Evolutionary conservation across 1,140 invertebrate species (phyloP).

Genomic region (Apocrypta bakeri): DNA sequence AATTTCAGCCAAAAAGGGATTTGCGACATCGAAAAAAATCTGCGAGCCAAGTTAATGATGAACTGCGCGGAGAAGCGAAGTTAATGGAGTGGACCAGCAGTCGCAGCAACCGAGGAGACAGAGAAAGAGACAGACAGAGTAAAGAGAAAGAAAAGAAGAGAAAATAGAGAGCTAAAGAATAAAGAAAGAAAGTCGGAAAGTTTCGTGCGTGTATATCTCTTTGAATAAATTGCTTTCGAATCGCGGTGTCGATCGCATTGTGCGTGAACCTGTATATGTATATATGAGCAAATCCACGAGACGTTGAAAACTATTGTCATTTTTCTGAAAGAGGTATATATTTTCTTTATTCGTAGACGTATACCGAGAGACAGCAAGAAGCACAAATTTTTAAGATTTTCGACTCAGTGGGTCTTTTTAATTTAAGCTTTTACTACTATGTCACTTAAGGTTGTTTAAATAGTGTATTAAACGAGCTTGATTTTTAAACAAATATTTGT

Average conservation of each 20-base stretch:
- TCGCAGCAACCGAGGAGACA: conserved; percentile 63
- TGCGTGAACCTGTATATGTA: too few relatives aligned
- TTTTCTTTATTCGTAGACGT: too few relatives aligned
- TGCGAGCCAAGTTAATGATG: conserved; percentile 71
- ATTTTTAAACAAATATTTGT: too few relatives aligned
- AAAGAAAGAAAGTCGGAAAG: neutral
- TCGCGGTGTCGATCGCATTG: neutral
- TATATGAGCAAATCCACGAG: too few relatives aligned
- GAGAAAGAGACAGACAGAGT: neutral
- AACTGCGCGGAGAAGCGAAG: conserved; percentile 72
- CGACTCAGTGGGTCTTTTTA: too few relatives aligned
- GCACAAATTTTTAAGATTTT: too few relatives aligned
- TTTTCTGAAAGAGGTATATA: too few relatives aligned
- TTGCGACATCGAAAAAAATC: neutral
- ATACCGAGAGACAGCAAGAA: too few relatives aligned
- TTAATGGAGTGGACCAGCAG: conserved; percentile 74
- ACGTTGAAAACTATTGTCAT: too few relatives aligned
- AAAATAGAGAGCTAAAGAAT: neutral
- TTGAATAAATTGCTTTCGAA: conserved; percentile 7
- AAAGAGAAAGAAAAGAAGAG: conserved; percentile 16
- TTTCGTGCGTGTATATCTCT: conserved; percentile 7
- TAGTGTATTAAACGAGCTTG: too few relatives aligned
- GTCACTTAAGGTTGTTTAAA: too few relatives aligned
- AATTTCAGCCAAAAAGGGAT: neutral
- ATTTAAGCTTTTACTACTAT: too few relatives aligned